Evolutionary conservation across 2,888 invertebrate species (phyloP).

Genomic region (Bimastos eiseni): DNA sequence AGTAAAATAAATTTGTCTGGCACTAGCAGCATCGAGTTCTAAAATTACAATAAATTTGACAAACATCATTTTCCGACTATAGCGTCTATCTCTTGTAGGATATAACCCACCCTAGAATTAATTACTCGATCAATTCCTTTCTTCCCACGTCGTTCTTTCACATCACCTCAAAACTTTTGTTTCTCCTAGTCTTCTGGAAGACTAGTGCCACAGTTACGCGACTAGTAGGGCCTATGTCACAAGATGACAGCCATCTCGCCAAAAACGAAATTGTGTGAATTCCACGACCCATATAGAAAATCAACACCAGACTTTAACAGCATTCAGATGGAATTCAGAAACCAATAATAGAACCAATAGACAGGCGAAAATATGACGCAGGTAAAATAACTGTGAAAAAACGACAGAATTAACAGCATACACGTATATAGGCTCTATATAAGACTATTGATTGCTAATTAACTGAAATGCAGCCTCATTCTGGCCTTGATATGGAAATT

Average conservation of each 20-base stretch:
- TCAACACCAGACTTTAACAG: neutral
- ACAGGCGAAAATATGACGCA: neutral
- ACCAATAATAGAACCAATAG: neutral
- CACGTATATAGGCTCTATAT: neutral
- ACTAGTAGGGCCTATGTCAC: neutral
- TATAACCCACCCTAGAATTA: neutral
- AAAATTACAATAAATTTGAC: neutral
- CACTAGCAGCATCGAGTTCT: neutral
- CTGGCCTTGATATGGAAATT: neutral
- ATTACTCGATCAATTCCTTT: neutral
- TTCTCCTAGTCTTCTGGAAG: neutral
- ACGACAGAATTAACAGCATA: neutral
- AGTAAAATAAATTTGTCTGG: neutral
- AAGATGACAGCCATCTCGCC: neutral
- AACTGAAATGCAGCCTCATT: neutral
- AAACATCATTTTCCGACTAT: neutral
- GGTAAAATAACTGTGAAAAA: neutral
- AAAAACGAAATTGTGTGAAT: neutral
- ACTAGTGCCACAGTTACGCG: neutral
- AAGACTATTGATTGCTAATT: neutral
- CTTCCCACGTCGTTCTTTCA: neutral
- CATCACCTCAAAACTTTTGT: neutral
- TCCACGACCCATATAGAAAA: neutral
- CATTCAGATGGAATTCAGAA: neutral
- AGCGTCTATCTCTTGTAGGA: neutral